Percentiles rank a stretch among this genome's conserved stretches.
These are phyloP conservation scores for Malurus splendens DNA, from an alignment of 2,797 vertebrate species.

Conservation along the genomic window DNA sequence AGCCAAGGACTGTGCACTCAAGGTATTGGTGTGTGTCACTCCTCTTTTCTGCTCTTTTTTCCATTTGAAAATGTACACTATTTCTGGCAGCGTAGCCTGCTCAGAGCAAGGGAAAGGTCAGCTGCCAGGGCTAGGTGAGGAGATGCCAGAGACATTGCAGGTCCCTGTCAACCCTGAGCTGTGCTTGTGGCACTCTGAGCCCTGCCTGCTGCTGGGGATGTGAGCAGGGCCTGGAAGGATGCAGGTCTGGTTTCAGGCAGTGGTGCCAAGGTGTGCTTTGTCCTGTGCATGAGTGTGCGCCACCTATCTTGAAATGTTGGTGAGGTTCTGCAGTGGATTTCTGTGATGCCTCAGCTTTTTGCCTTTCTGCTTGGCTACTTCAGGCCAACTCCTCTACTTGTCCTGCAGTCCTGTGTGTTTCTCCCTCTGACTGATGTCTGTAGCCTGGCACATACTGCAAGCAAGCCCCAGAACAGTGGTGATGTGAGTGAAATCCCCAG, in stretches of 20 bases:
- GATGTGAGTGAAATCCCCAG: background rate
- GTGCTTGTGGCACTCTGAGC: background rate
- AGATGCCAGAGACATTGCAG: background rate
- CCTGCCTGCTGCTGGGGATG: background rate
- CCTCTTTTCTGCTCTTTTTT: background rate
- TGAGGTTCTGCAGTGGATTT: background rate
- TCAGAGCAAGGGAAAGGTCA: background rate
- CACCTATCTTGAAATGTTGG: background rate
- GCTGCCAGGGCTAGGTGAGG: background rate
- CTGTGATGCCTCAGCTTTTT: background rate
- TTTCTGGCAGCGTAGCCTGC: background rate
- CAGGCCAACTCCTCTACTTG: background rate
- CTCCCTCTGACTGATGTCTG: background rate
- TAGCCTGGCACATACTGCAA: fast-evolving
- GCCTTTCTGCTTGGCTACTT: background rate
- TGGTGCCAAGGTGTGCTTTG: background rate
- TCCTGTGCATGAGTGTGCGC: fast-evolving
- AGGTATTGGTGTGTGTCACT: background rate
- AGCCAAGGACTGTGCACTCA: background rate
- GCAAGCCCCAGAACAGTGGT: fast-evolving
- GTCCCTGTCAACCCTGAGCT: background rate
- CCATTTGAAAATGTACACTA: background rate
- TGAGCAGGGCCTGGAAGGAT: background rate
- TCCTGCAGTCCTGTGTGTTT: background rate
- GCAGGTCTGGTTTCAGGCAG: fast-evolving